phyloP scores from a whole-genome alignment of 1,140 invertebrate genomes.

The Drosophila suzukii region DNA sequence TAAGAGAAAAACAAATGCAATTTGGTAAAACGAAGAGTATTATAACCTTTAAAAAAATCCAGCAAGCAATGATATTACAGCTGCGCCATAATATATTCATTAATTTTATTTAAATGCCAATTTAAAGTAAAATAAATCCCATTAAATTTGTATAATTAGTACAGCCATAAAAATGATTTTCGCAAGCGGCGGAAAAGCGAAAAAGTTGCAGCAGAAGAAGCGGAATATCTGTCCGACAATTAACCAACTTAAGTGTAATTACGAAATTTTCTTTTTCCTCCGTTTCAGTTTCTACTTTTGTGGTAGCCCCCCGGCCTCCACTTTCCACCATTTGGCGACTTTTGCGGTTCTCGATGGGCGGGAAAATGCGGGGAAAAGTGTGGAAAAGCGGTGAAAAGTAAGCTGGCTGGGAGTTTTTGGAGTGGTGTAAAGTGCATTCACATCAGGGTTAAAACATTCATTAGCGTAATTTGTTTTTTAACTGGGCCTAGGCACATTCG shows the following conservation, averaged over 20 bases:
- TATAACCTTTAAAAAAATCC: neutral
- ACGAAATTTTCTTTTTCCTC: slow-evolving; percentile 31
- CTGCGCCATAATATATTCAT: slow-evolving; percentile 1
- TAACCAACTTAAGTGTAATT: slow-evolving; percentile 45
- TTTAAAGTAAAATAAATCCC: slow-evolving; percentile 7
- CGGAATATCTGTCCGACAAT: slow-evolving; percentile 44
- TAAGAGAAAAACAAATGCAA: too few species aligned
- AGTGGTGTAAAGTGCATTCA: slow-evolving; percentile 24
- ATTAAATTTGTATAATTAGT: slow-evolving; percentile 34
- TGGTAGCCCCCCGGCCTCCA: slow-evolving; percentile 1
- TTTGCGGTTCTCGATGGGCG: slow-evolving; percentile 10
- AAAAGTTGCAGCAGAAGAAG: slow-evolving; percentile 29
- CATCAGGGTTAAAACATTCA: slow-evolving; percentile 35
- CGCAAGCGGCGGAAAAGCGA: neutral
- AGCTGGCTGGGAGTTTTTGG: slow-evolving; percentile 4
- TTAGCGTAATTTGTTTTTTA: slow-evolving; percentile 38
- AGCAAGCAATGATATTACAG: neutral
- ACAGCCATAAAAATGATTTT: slow-evolving; percentile 1
- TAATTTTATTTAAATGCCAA: neutral
- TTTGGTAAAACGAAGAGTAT: too few species aligned
- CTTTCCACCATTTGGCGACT: slow-evolving; percentile 13
- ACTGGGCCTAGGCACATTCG: slow-evolving; percentile 9
- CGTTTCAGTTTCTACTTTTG: slow-evolving; percentile 43
- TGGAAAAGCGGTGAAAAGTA: slow-evolving; percentile 10
- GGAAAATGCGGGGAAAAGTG: neutral